A percentile compares a stretch with the other conserved stretches of the same genome.
phyloP scores from a whole-genome alignment of 2,113 vertebrate genomes.

The Sturnus vulgaris region DNA sequence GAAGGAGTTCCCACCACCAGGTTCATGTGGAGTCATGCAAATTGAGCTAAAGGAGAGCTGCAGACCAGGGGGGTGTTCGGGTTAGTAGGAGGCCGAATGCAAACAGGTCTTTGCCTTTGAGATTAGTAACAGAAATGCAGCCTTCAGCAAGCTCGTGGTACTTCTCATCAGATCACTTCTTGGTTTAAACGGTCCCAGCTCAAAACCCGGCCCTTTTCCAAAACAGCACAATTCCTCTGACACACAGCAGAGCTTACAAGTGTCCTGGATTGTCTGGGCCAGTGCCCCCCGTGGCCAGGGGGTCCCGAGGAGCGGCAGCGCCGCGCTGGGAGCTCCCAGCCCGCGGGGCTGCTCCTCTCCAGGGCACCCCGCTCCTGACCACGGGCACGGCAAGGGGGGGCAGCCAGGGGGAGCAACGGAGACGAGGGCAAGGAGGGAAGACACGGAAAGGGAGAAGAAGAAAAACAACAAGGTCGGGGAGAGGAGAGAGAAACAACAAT shows the following conservation, averaged over 20 bases:
- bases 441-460: neutral
- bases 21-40: slow-evolving; percentile 24
- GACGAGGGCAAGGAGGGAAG: neutral
- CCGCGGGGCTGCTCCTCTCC: neutral
- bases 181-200: neutral
- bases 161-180: neutral
- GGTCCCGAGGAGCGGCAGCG: slow-evolving; percentile 6
- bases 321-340: slow-evolving; percentile 14
- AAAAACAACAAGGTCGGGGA: neutral
- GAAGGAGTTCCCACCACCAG: neutral
- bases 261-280: slow-evolving; percentile 45
- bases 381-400: neutral
- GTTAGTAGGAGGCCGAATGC: slow-evolving; percentile 41
- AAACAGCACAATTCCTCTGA: neutral
- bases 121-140: neutral
- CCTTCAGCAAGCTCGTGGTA: neutral
- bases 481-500: slow-evolving; percentile 49
- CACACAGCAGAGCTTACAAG: slow-evolving; percentile 48
- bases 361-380: slow-evolving; percentile 17
- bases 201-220: neutral
- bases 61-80: neutral
- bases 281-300: slow-evolving; percentile 13
- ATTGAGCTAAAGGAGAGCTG: slow-evolving; percentile 15
- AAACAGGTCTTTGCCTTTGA: neutral
- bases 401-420: neutral